A percentile compares a stretch with the other conserved stretches of the same genome.
phyloP scores from a whole-genome alignment of 2,113 vertebrate species.

The Campylomormyrus numenius region DNA sequence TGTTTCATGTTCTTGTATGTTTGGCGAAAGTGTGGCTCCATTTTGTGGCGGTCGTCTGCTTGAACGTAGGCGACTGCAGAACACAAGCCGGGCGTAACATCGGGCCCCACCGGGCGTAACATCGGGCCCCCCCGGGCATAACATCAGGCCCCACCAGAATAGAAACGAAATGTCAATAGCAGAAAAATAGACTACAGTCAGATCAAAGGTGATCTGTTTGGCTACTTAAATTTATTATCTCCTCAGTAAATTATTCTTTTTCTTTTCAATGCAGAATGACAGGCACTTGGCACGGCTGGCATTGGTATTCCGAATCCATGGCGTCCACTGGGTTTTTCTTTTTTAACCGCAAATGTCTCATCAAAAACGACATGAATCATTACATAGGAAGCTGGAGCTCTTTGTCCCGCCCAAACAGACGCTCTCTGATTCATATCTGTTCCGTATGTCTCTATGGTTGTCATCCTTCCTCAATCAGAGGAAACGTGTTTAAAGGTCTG shows the following conservation, averaged over 20 bases:
- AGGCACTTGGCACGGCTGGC: not conserved
- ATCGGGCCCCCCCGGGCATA: not conserved
- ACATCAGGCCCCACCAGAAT: too few relatives aligned
- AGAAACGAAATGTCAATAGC: not conserved
- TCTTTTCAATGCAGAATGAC: constrained; percentile 18
- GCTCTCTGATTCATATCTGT: not conserved
- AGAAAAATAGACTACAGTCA: not conserved
- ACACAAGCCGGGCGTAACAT: not conserved
- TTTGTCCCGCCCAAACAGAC: not conserved
- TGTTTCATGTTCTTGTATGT: not conserved
- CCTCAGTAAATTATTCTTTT: constrained; percentile 30
- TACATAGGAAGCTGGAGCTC: not conserved
- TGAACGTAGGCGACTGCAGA: not conserved
- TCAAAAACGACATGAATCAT: not conserved
- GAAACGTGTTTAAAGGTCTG: not conserved
- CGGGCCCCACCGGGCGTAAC: too few relatives aligned
- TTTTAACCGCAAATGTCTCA: not conserved
- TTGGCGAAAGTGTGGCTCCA: not conserved
- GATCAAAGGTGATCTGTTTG: not conserved
- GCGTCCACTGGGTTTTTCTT: not conserved
- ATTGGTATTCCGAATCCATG: not conserved
- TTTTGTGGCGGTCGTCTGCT: not conserved
- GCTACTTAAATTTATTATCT: not conserved
- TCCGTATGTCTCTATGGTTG: not conserved
- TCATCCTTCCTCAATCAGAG: not conserved